Evolutionary conservation across 53 echinoderm and acorn worm species (phyloP).

Genomic region (Actinopyga echinites): DNA sequence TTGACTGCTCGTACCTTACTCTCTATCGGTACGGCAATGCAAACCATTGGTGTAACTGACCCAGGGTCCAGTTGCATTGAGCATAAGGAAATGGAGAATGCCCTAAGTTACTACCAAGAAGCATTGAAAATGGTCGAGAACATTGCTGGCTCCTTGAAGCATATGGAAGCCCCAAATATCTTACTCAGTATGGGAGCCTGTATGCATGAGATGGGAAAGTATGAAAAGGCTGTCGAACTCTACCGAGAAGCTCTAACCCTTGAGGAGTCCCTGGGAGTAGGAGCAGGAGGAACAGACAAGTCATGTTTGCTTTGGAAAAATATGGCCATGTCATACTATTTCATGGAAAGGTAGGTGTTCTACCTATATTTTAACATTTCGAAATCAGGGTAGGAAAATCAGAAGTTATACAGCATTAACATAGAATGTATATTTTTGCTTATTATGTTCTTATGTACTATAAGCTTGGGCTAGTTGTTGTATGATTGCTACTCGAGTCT

Average conservation of each 20-base stretch:
- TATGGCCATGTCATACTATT: slow-evolving; percentile 88
- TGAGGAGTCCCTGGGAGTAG: slow-evolving; percentile 64
- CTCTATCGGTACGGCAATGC: slow-evolving; percentile 61
- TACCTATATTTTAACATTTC: no score
- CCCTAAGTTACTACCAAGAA: slow-evolving; percentile 71
- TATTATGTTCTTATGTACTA: no score
- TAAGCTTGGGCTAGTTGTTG: no score
- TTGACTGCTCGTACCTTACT: slow-evolving; percentile 70
- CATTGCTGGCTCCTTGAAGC: slow-evolving; percentile 69
- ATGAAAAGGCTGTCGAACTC: slow-evolving; percentile 65
- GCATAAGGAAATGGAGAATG: slow-evolving; percentile 68
- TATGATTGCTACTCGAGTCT: no score
- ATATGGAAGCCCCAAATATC: slow-evolving; percentile 72
- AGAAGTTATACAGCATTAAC: no score
- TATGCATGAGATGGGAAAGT: slow-evolving; percentile 80
- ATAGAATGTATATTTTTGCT: no score
- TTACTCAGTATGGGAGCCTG: slow-evolving; percentile 85
- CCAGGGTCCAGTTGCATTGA: slow-evolving; percentile 45
- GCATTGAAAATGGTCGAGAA: slow-evolving; percentile 68
- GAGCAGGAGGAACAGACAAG: slow-evolving; percentile 65
- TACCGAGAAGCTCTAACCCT: slow-evolving; percentile 74
- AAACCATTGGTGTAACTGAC: slow-evolving; percentile 69
- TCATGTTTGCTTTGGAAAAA: slow-evolving; percentile 84
- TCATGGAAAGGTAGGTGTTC: slow-evolving; percentile 75
- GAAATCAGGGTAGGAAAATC: no score